Evolutionary conservation across 2,113 vertebrate genomes (phyloP), one percentile per base, ranked within the genome.

Genomic region (Vombatus ursinus): DNA sequence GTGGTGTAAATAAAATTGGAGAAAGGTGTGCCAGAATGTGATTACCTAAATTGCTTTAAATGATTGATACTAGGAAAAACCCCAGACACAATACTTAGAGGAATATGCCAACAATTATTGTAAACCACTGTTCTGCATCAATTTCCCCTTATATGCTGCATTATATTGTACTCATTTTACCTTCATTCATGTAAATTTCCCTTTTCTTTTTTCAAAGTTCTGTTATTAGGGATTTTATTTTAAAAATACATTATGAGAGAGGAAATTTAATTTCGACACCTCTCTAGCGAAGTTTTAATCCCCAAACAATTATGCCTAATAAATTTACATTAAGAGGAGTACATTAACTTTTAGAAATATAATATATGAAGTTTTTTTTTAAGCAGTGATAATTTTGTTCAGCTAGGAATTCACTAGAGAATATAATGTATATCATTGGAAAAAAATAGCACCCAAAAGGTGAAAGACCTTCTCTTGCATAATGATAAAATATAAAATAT

Each of bases 21-120:
- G 97, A 98, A 97, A 98, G 94, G 94, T 91, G 96, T 52, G 96
- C 95, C 96, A 97, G 98, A 98, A 98, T 97, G 97, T 98, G 98
- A 98, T 98, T 98, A 98, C 95, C 97, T 97, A 98, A 99, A 99
- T 98, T 98, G 98, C 97, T 97, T 95, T 97, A 98, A 98, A 97
- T 98, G 98, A 99, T 97, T 98, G 98, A 98, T 98, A 97, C 97
- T 96, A 96, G 97, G 97, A 98, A 98, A 98, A 98, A 98, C 95
- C 97, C 96, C 96, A 98, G 97, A 96, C 92, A 98, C 96, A 97
- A 95, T 95, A 97, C 98, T 98, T 97, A 97, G 93, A 95, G 93
- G 94, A 98, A 97, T 95, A 96, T n/a, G 61, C 91, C 92, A 51
- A 95, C 96, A 98, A 98, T 98, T 98, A 97, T 93, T 93, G 92